Base-by-base conservation (phyloP, 1,140 invertebrate genomes). In the Drosophila insularis region DNA sequence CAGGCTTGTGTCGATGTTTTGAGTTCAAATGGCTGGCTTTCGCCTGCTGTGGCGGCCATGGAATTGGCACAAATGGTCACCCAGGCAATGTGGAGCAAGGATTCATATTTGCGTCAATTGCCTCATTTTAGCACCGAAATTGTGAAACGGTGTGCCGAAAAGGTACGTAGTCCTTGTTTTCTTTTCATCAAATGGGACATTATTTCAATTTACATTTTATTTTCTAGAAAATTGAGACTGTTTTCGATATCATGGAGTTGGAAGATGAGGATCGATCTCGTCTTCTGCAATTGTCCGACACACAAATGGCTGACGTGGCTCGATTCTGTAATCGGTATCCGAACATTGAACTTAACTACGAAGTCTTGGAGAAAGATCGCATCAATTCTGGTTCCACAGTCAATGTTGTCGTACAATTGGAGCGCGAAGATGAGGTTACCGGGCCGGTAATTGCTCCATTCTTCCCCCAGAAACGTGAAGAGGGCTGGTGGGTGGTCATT, bases 401-500 rank as follows among this genome's bases (percentile, higher is more conserved):
- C 0, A 96, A 97, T 92, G 96, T 99, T 5, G 93, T 95, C n/a
- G 98, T 99, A 2, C 95, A 97, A 54, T 92, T 99, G 62, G 98
- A 99, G 92, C 94, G 99, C 70, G 99, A 99, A 91, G 98, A 99
- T 93, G 98, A 99, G 92, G 95, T 98, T n/a, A 96, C 96, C 1
- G 98, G 98, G 0, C 98, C 98, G 0, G 98, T 99, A 4, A 97
- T 99, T 68, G 99, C 99, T 14, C 99, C 99, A 0, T 97, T 98
- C 92, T 99, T 99, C 93, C 98, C 99, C 46, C 97, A 97, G 94
- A 99, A 99, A 95, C 95, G 98, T 55, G 99, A 99, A 92, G 99
- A 99, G 93, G 98, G 98, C 40, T 99, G 99, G 99, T 99, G 99
- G 98, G 97, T 99, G 4, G 98, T 99, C 14, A 98, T 99, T 87